These are phyloP conservation scores for Poecilobothrus nobilitatus DNA, from an alignment of 2,888 invertebrate genomes.

Conservation along the genomic window DNA sequence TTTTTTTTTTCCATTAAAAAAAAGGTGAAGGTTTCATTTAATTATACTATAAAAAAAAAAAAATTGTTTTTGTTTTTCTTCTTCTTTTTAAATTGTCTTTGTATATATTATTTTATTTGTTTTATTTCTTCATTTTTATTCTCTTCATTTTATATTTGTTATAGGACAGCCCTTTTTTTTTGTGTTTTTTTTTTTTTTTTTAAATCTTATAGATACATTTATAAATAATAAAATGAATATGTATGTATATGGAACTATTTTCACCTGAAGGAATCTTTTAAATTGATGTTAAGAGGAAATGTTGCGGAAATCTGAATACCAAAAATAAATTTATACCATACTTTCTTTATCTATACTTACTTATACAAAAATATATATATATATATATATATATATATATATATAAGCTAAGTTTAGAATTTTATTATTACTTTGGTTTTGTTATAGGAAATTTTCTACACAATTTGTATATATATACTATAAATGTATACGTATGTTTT, in stretches of 20 bases:
- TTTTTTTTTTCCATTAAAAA: not conserved
- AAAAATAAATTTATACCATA: not conserved
- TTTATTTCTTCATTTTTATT: not conserved
- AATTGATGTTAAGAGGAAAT: not conserved
- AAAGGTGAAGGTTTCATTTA: not conserved
- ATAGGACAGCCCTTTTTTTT: not conserved
- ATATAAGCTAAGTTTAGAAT: no score
- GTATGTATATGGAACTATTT: not conserved
- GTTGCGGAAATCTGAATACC: constrained; percentile 4
- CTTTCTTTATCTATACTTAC: no score
- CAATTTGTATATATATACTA: no score
- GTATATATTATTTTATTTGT: not conserved
- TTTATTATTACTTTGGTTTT: no score
- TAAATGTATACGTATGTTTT: no score
- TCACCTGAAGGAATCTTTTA: not conserved
- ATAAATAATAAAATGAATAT: not conserved
- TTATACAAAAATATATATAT: no score
- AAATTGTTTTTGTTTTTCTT: not conserved
- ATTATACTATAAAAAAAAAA: not conserved
- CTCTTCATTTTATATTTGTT: not conserved
- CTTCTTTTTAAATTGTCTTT: not conserved
- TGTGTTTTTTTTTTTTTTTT: no score
- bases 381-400: no score
- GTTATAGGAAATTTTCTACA: no score
- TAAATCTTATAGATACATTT: no score